Evolutionary conservation across 2,797 vertebrate species (phyloP), one percentile per base, ranked within the genome.

Genomic region (Threskiornis aethiopicus): DNA sequence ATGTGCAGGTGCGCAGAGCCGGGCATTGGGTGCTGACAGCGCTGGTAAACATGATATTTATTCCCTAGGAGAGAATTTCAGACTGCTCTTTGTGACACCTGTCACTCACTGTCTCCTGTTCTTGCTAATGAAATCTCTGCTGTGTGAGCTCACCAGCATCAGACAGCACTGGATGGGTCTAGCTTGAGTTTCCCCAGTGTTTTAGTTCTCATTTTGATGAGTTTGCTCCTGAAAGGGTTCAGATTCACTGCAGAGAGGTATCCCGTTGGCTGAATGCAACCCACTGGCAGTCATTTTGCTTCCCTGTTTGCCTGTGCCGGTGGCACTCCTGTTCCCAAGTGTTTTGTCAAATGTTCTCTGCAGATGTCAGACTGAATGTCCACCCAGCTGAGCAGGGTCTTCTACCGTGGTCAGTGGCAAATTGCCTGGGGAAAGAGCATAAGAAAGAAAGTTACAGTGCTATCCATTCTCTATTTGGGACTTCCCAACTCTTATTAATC

Each of bases 11-110:
- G 82, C 33, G 7, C 64, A 89, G 83, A 82, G 55, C 79, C 93
- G 86, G 80, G 67, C 88, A 87, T 33, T 89, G 87, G 81, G 80
- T 95, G 95, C 70, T 94, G 88, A 93, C 80, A 90, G 83, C 33
- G 2, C 62, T 93, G 52, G 69, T 89, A 96, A 94, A 90, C 39
- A 57, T 73, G 86, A 73, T 92, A 92, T 95, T 95, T 87, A 67
- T 92, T 93, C 47, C 75, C 52, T 78, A 28, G 71, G 81, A 89
- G 61, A 90, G 94, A 91, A 97, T 95, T 92, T 89, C 3, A 8
- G 78, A 52, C 59, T 83, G 90, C 67, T 89, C 28, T 93, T 96
- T 92, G 58, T 90, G 75, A 87, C 71, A 82, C 49, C 73, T 89
- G 90, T 93, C 84, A 90, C 65, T 95, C 89, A 80, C 71, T 61